A percentile compares a stretch with the other conserved stretches of the same genome.
Conservation (phyloP, 2,797 vertebrate genomes). For the Enteromius thamalakanensis region DNA sequence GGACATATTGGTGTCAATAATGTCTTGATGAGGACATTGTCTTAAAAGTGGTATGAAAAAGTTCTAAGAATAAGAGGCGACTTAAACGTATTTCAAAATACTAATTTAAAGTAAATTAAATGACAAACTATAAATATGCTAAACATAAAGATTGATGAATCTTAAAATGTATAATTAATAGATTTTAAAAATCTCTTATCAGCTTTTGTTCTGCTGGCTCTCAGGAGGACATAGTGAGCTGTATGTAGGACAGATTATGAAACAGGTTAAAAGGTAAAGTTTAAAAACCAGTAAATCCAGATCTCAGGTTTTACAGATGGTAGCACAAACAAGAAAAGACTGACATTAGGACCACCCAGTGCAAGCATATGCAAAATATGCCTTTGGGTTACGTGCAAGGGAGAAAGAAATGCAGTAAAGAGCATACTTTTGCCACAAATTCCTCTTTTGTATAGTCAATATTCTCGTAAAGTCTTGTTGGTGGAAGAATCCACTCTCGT, state of each 20-base stretch:
- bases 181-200: neutral
- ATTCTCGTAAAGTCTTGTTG: constrained; percentile 83
- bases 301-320: constrained; percentile 1
- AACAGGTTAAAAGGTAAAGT: neutral
- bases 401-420: neutral
- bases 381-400: neutral
- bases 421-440: constrained; percentile 84
- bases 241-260: neutral
- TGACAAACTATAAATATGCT: neutral
- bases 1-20: neutral
- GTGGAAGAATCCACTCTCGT: constrained; percentile 91
- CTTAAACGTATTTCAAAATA: neutral
- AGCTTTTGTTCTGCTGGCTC: neutral
- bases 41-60: neutral
- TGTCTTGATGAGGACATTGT: neutral
- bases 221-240: neutral
- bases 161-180: neutral
- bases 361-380: constrained; percentile 24
- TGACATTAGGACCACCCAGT: constrained; percentile 1
- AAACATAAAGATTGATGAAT: neutral
- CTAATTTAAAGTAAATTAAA: neutral
- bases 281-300: constrained; percentile 46
- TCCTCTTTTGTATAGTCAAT: constrained; percentile 79
- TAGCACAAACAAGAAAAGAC: neutral
- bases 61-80: neutral